These are phyloP conservation scores for Yponomeuta evonymella DNA, from an alignment of 2,888 invertebrate genomes.

Conservation along the genomic window DNA sequence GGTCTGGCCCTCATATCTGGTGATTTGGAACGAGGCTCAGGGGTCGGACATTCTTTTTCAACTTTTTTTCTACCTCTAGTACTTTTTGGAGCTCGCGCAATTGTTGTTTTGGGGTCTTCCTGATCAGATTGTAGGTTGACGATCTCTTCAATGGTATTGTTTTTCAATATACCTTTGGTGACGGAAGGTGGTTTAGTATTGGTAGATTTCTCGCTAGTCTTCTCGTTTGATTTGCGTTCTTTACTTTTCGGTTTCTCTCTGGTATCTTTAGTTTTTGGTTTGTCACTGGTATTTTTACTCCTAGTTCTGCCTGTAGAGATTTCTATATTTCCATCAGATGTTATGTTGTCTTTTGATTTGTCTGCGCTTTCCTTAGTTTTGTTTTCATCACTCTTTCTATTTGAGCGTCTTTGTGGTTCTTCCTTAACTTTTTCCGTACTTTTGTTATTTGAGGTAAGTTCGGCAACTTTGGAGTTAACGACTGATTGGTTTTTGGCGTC, in stretches of 20 bases:
- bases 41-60: background rate
- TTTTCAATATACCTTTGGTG: constrained; percentile 2
- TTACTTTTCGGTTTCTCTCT: constrained; percentile 20
- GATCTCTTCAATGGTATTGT: constrained; percentile 9
- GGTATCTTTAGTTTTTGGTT: constrained; percentile 21
- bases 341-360: constrained; percentile 20
- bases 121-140: constrained; percentile 12
- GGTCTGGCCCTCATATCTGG: constrained; percentile 2
- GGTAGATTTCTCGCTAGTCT: constrained; percentile 4
- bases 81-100: background rate
- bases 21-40: constrained; percentile 9
- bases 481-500: background rate
- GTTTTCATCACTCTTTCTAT: background rate
- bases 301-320: constrained; percentile 20
- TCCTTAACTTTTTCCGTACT: background rate
- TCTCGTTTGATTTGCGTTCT: constrained; percentile 18
- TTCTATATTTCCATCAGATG: constrained; percentile 23
- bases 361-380: constrained; percentile 17
- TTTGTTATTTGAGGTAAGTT: constrained; percentile 1
- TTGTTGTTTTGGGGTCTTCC: constrained; percentile 1
- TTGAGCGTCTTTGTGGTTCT: background rate
- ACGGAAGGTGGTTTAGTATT: background rate
- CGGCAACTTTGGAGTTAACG: background rate
- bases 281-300: constrained; percentile 20
- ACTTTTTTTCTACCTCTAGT: constrained; percentile 6